Evolutionary conservation across 2,113 vertebrate genomes (phyloP), one percentile per base, ranked within the genome.

Genomic region (Lagopus muta): DNA sequence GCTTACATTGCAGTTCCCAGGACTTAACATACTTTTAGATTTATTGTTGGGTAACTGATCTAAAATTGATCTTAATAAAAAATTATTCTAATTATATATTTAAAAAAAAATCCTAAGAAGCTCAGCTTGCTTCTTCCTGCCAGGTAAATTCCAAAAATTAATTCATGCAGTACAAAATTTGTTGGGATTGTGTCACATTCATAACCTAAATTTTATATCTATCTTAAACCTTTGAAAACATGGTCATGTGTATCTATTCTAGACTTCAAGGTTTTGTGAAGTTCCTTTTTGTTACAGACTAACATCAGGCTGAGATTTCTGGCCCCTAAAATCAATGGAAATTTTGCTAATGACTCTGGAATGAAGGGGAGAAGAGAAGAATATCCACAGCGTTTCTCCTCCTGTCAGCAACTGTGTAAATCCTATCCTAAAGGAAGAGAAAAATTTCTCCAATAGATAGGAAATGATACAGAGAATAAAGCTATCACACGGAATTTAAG

Each of bases 41-140:
- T 94, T 95, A 96, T 80, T 70, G 50, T 28, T 90, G 11, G n/a
- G 52, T 96, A 94, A 95, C 50, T 52, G 42, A 78, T 92, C 96
- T 70, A 90, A 92, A 85, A 27, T 67, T 58, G 30, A 58, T 90
- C 72, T 92, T 94, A 86, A 95, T 92, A 95, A 96, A 94, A 93
- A 91, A 62, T 52, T 88, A 85, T 88, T 57, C 30, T 95, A 92
- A 95, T 96, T 95, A 52, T 10, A 65, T 72, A 67, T 36, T 50
- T 38, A 4, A 10, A 12, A 22, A 50, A n/a, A 91, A 74, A 89
- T n/a, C 67, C 85, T 75, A 75, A 94, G 93, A 75, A 89, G 40
- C 57, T 95, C 90, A 93, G 17, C 38, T 83, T 64, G 36, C 17
- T 72, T 90, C 43, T 82, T 86, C 60, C 82, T 91, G 45, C 58